Base-by-base conservation (phyloP, 2,888 invertebrate species). In the Pristionchus maxplancki region DNA sequence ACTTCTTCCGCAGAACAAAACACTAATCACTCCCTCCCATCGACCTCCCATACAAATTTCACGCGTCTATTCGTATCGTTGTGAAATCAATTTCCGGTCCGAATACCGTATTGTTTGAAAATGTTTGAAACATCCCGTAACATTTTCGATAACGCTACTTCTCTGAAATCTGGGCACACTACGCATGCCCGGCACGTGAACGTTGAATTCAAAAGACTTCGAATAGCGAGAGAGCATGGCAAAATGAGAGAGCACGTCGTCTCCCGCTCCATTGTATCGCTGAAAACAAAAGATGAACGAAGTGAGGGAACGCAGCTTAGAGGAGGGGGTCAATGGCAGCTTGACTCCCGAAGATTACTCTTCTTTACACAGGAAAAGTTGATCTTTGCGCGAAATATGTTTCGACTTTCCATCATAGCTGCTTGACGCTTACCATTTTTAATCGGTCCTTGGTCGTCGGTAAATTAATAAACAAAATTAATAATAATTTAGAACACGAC, bases 401-500 rank as follows among this genome's bases (percentile, higher is more conserved):
- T 58, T 58, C 58, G 24, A 1, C 24, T 3, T 4, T 58, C 4
- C 17, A 4, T 58, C 58, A 58, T 24, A 58, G 44, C 17, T 50
- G 50, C 50, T 1, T 15, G 8, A 20, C 20, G 3, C 20, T 50
- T 15, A 17, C 20, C 50, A 50, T 20, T 3, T 50, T 50, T 20
- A 50, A 17, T 50, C 1, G 11, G 4, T 50, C 11, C 50, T 9
- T 11, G 50, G 15, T 53, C 53, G 53, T 53, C 9, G 28, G 28
- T 20, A 67, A 34, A 67, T 9, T 34, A 67, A 40, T 31, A 64
- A 71, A 71, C 44, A 17, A 44, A 37, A 50, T 58, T 24, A 17
- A 58, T 31, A 53, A 53, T 24, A 5, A 78, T 78, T 62, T 87
- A 93, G 93, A 90, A 44, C 93, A 93, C 89, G 91, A 91, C 15